A percentile compares a stretch with the other conserved stretches of the same genome.
Conservation (phyloP, 1,140 invertebrate genomes). For the Achroia grisella region DNA sequence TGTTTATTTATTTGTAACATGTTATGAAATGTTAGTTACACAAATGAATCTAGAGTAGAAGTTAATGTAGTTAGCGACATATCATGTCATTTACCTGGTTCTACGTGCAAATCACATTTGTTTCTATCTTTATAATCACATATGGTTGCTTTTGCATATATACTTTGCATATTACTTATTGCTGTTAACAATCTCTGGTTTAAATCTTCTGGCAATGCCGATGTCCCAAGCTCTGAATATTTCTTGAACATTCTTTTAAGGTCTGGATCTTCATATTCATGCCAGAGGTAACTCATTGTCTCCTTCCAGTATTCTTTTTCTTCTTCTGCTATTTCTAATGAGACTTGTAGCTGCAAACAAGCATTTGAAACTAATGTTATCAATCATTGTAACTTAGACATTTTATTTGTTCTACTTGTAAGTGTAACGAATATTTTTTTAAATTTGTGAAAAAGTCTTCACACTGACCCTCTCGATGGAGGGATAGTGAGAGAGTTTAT, state of each 20-base stretch:
- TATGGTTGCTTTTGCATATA: constrained; percentile 87
- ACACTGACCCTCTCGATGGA: too few relatives aligned
- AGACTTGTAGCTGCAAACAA: constrained; percentile 53
- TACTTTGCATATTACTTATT: constrained; percentile 82
- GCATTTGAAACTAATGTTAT: not conserved
- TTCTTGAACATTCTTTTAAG: constrained; percentile 79
- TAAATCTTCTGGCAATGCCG: constrained; percentile 80
- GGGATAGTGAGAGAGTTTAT: too few relatives aligned
- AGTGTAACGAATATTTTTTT: too few relatives aligned
- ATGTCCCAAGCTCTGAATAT: constrained; percentile 78
- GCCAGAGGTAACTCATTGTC: constrained; percentile 77
- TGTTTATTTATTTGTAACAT: too few relatives aligned
- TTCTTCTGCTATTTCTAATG: constrained; percentile 59
- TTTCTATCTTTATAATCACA: constrained; percentile 79
- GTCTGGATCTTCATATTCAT: constrained; percentile 75
- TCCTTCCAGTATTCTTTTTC: constrained; percentile 74
- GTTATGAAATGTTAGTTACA: too few relatives aligned
- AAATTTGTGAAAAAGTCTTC: too few relatives aligned
- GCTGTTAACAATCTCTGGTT: constrained; percentile 78
- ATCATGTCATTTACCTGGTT: constrained; percentile 77
- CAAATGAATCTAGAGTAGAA: too few relatives aligned
- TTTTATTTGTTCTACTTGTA: too few relatives aligned
- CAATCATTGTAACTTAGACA: too few relatives aligned
- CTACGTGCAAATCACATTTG: constrained; percentile 83
- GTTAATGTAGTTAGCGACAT: too few relatives aligned